Evolutionary conservation across 2,797 vertebrate species (phyloP), one percentile per base, ranked within the genome.

Genomic region (Enteromius radiatus): DNA sequence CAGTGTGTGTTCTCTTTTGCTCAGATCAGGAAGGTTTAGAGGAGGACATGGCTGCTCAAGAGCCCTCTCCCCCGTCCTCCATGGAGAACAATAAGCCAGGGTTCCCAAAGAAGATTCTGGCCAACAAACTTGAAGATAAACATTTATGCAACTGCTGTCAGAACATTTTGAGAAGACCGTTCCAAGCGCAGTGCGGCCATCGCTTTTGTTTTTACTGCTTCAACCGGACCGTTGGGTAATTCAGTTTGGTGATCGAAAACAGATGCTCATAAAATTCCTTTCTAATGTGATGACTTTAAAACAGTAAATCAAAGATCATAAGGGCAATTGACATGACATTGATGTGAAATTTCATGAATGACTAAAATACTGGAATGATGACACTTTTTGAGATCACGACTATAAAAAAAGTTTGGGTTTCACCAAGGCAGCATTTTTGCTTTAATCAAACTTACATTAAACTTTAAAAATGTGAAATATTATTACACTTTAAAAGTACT

Each of bases 131-230:
- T 10, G 97, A 99, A 88, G 96, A 96, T 88, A 99, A 99, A 83
- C 98, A 99, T 86, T 88, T 99, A 90, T 99, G 98, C 84, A 96
- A 96, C 0, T 96, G 96, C 23, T 99, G 98, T 82, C 93, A 92
- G 91, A 97, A 98, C 68, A 94, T 99, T 21, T 76, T 99, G 75
- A 92, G 98, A 59, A 93, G 97, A 86, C 98, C 98, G 0, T 89
- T 97, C 84, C 98, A 99, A 89, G 98, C 97, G 0, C 97, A 97
- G 86, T 99, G 98, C 0, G 98, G 98, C 5, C 98, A 99, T 85
- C 97, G 98, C 70, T 99, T 97, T 89, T 99, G 98, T 74, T 96
- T 94, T 2, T 96, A 92, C 86, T 99, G 98, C 76, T 95, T 99
- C 84, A 95, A 94, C 91, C 96, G 93, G 89, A 96, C 95, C 17